Evolutionary conservation across 2,888 invertebrate genomes (phyloP).

Genomic region (Hemicrepidius hirtus): DNA sequence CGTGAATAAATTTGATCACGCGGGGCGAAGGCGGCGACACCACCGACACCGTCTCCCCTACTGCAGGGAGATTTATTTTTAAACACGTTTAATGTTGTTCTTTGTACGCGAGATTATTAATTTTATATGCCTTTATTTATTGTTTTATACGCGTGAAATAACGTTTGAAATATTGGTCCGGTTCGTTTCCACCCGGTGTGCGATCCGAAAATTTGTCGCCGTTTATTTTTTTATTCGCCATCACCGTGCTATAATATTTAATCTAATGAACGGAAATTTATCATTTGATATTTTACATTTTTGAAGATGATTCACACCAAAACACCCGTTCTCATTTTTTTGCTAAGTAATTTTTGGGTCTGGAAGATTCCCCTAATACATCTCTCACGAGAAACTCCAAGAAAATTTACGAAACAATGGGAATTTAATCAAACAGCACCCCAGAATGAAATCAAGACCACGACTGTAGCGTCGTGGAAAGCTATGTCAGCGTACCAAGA

Average conservation of each 20-base stretch:
- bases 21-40: slow-evolving; percentile 22
- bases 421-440: too few relatives aligned
- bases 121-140: slow-evolving; percentile 40
- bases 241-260: not conserved
- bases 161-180: slow-evolving; percentile 33
- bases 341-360: too few relatives aligned
- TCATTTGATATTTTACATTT: too few relatives aligned
- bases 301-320: too few relatives aligned
- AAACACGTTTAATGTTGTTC: slow-evolving; percentile 35
- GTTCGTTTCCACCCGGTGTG: not conserved
- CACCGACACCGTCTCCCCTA: slow-evolving; percentile 4
- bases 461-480: too few relatives aligned
- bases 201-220: not conserved
- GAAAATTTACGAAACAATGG: too few relatives aligned
- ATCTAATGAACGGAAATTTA: not conserved
- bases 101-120: slow-evolving; percentile 35
- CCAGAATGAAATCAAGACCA: too few relatives aligned
- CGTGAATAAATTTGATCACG: slow-evolving; percentile 45
- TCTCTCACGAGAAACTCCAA: too few relatives aligned
- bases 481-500: too few relatives aligned
- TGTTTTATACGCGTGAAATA: slow-evolving; percentile 37
- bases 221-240: not conserved
- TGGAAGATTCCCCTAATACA: too few relatives aligned
- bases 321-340: too few relatives aligned
- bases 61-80: slow-evolving; percentile 39